Conservation (phyloP, 1,140 invertebrate species). For the Monomorium pharaonis region DNA sequence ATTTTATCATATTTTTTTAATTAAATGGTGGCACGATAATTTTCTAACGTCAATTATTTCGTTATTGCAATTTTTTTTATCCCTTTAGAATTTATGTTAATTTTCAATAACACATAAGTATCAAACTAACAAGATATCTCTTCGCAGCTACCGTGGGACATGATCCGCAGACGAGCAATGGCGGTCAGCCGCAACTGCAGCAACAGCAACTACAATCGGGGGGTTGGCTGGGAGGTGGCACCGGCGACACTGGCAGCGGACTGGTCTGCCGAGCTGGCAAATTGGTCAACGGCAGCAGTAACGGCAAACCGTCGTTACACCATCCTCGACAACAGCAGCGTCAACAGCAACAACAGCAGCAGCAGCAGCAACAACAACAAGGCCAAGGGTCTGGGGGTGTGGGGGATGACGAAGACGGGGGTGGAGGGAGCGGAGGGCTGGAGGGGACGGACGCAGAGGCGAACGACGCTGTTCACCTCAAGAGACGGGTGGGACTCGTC, state of each 20-base stretch:
- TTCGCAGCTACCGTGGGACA: conserved; percentile 79
- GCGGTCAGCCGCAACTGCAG: conserved; percentile 71
- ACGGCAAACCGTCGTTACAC: conserved; percentile 70
- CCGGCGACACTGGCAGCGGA: conserved; percentile 56
- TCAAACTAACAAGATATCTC: neutral
- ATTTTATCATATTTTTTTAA: neutral
- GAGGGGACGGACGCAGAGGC: conserved; percentile 95
- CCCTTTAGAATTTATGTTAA: neutral
- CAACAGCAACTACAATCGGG: conserved; percentile 62
- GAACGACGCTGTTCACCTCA: conserved; percentile 98
- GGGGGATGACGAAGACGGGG: conserved; percentile 83
- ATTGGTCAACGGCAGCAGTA: conserved; percentile 67
- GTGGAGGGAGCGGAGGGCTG: conserved; percentile 87
- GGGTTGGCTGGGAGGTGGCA: conserved; percentile 58
- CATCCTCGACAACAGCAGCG: conserved; percentile 60
- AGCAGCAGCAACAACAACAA: conserved; percentile 74
- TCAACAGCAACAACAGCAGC: conserved; percentile 63
- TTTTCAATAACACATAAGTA: neutral
- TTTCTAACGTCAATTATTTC: neutral
- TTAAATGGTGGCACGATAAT: neutral
- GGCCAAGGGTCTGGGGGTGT: conserved; percentile 75
- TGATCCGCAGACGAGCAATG: conserved; percentile 78
- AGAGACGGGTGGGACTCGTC: conserved; percentile 99
- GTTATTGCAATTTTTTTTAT: neutral
- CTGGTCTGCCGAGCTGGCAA: conserved; percentile 60